These are phyloP conservation scores for Timema cristinae DNA, from an alignment of 2,888 invertebrate species.

Conservation along the genomic window DNA sequence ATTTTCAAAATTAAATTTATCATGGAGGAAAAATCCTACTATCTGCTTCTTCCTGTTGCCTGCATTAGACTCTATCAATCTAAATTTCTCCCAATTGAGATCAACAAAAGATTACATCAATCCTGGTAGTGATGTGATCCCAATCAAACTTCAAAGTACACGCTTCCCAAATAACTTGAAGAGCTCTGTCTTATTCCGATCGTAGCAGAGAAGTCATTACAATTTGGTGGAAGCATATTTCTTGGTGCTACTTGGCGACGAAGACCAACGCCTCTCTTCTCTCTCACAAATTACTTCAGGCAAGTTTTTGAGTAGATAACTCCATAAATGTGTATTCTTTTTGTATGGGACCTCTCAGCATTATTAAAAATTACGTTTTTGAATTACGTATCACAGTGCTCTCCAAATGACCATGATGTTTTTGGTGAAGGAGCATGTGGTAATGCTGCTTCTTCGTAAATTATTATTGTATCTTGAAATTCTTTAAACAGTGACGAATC, in stretches of 20 bases:
- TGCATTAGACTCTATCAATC: background rate
- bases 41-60: background rate
- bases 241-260: background rate
- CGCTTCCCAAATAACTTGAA: background rate
- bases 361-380: background rate
- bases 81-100: background rate
- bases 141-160: slow-evolving; percentile 5
- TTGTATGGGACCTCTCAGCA: background rate
- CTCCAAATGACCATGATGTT: background rate
- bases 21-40: background rate
- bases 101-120: background rate
- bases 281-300: background rate
- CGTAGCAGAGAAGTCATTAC: background rate
- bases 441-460: background rate
- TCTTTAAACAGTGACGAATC: background rate
- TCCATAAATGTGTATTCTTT: background rate
- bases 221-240: background rate
- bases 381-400: background rate
- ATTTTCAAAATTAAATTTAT: background rate
- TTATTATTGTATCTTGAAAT: background rate
- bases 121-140: background rate
- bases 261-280: background rate
- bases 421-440: background rate
- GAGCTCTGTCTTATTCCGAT: background rate
- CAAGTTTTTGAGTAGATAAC: background rate